Conservation (phyloP, 2,113 vertebrate genomes). For the Siphamia tubifer region DNA sequence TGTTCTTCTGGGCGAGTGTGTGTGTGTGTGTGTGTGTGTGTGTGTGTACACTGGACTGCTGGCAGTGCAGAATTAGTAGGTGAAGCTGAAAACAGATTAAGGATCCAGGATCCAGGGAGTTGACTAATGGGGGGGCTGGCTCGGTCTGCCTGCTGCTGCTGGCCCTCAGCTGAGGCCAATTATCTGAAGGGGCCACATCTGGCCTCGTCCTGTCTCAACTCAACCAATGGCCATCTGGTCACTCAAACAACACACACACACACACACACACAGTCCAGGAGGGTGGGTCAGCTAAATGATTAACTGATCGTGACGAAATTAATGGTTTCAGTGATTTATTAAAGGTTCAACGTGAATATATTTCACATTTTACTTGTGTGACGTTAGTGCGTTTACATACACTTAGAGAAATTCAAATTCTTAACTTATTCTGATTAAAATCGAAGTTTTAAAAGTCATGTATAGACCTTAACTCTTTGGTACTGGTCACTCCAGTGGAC, state of each 20-base stretch:
- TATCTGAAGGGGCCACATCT: constrained; percentile 59
- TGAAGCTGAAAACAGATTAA: constrained; percentile 61
- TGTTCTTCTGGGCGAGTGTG: neutral
- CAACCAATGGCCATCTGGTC: constrained; percentile 14
- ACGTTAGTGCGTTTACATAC: too few relatives aligned
- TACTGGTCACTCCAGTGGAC: too few relatives aligned
- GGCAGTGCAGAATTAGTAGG: constrained; percentile 54
- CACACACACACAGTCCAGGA: neutral
- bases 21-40: too few relatives aligned
- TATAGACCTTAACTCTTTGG: too few relatives aligned
- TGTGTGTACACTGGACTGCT: constrained; percentile 6
- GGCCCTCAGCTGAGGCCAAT: constrained; percentile 63
- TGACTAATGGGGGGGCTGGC: constrained; percentile 44
- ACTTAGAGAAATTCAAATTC: too few relatives aligned
- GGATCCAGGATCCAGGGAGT: constrained; percentile 48
- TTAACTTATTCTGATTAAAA: too few relatives aligned
- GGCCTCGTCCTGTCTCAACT: constrained; percentile 16
- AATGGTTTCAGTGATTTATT: too few relatives aligned
- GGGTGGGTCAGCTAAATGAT: neutral
- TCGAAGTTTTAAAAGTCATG: too few relatives aligned
- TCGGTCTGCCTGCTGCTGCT: constrained; percentile 43
- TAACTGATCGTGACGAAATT: too few relatives aligned
- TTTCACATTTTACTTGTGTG: too few relatives aligned
- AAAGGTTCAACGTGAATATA: too few relatives aligned
- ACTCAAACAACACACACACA: neutral